Evolutionary conservation across 2,113 vertebrate genomes (phyloP).

Genomic region (Arothron firmamentum): DNA sequence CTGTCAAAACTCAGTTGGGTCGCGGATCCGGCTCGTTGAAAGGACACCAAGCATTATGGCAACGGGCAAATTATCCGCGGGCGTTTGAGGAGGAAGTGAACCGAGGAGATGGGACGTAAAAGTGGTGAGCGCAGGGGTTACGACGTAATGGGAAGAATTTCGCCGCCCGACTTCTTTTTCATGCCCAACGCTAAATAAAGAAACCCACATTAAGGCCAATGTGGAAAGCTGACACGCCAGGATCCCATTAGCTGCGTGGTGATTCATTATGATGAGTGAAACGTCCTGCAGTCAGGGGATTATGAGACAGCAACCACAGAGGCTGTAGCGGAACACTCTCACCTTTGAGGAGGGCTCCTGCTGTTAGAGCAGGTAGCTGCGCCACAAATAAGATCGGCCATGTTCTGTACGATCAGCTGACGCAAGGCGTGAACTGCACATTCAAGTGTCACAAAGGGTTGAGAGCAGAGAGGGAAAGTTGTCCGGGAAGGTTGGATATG

Average conservation of each 20-base stretch:
- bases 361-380: slow-evolving; percentile 26
- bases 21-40: slow-evolving; percentile 10
- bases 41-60: slow-evolving; percentile 22
- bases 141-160: slow-evolving; percentile 25
- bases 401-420: slow-evolving; percentile 38
- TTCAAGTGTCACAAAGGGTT: slow-evolving; percentile 14
- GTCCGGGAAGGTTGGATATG: slow-evolving; percentile 22
- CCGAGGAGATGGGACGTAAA: slow-evolving; percentile 7
- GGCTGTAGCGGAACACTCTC: not conserved
- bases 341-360: not conserved
- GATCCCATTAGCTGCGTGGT: slow-evolving; percentile 31
- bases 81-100: slow-evolving; percentile 26
- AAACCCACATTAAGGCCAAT: slow-evolving; percentile 31
- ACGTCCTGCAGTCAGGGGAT: slow-evolving; percentile 12
- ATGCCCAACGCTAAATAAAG: slow-evolving; percentile 12
- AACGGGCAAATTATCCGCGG: slow-evolving; percentile 20
- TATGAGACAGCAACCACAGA: slow-evolving; percentile 7
- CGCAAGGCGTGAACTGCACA: slow-evolving; percentile 20
- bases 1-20: slow-evolving; percentile 22
- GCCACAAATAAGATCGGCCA: slow-evolving; percentile 41
- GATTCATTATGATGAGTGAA: slow-evolving; percentile 48
- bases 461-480: slow-evolving; percentile 3
- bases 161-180: slow-evolving; percentile 16
- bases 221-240: slow-evolving; percentile 28
- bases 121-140: not conserved